These are phyloP conservation scores for Megalops atlanticus DNA, from an alignment of 2,113 vertebrate genomes.

Conservation along the genomic window DNA sequence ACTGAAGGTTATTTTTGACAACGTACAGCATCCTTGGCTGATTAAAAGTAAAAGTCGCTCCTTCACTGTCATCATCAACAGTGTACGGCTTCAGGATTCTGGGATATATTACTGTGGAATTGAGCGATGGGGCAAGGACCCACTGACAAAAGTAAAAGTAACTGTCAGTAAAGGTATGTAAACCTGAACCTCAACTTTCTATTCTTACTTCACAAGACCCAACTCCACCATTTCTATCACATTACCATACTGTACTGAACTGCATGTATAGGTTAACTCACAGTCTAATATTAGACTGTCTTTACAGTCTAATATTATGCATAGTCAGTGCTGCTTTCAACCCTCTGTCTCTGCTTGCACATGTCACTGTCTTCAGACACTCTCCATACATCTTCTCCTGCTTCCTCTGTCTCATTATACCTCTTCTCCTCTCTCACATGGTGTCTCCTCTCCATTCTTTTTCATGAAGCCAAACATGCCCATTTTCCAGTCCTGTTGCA, in stretches of 20 bases:
- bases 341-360: too few species aligned
- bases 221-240: not conserved
- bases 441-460: too few species aligned
- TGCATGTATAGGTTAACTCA: not conserved
- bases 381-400: too few species aligned
- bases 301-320: too few species aligned
- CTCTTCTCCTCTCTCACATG: too few species aligned
- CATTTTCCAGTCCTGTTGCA: too few species aligned
- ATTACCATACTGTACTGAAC: not conserved
- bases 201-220: not conserved
- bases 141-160: slow-evolving; percentile 1
- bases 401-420: too few species aligned
- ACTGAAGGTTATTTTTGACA: not conserved
- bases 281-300: too few species aligned
- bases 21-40: fast-evolving
- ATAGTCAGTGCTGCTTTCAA: too few species aligned
- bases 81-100: slow-evolving; percentile 33
- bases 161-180: slow-evolving; percentile 32
- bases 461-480: too few species aligned
- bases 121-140: slow-evolving; percentile 9
- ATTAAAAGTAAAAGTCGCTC: too few species aligned
- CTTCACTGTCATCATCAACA: slow-evolving; percentile 37
- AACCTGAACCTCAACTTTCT: not conserved
- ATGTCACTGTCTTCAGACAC: too few species aligned
- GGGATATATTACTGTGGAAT: slow-evolving; percentile 49